Evolutionary conservation across 2,797 vertebrate genomes (phyloP), one percentile per base, ranked within the genome.

Genomic region (Oceanodroma leucorhoa): DNA sequence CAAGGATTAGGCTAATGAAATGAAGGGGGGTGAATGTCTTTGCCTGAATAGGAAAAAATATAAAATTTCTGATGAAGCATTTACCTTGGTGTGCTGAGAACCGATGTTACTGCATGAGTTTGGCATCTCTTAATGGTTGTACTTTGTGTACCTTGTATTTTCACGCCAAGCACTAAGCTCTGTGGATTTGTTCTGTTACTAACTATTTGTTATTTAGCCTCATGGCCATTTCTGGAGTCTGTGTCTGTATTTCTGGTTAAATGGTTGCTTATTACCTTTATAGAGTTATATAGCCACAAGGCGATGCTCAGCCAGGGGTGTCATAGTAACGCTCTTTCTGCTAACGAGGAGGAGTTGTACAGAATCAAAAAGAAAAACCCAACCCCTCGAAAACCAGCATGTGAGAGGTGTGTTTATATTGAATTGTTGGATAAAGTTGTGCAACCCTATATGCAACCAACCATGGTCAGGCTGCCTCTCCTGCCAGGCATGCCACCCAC

Each of bases 401-500:
- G 29, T 29, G 91, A 85, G 89, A 80, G 48, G 90, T 73, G 80
- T 67, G 76, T 96, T 95, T 95, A 83, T 70, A 67, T 15, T 60
- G 73, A 91, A 46, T 34, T 36, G 66, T 20, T 73, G 83, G 89
- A 81, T 66, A 40, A 88, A 90, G 53, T 93, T 96, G 85, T 95
- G 95, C 93, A 95, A 97, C 23, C 30, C 45, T 57, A 15, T 3
- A 34, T 53, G 79, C 82, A 89, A 75, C 66, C 69, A 69, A 66
- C 67, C 0, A 0, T 15, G 78, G 91, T 29, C 65, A 91, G 83
- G 89, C 87, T 92, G 91, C 76, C 90, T 83, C 86, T 90, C 36
- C 77, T 95, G 94, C 76, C 87, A 79, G 81, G 45, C 89, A 86
- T 94, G 92, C 88, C 88, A 93, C 92, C 93, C 93, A 90, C 91